phyloP scores from a whole-genome alignment of 2,888 invertebrate genomes.

The Timandra comae region DNA sequence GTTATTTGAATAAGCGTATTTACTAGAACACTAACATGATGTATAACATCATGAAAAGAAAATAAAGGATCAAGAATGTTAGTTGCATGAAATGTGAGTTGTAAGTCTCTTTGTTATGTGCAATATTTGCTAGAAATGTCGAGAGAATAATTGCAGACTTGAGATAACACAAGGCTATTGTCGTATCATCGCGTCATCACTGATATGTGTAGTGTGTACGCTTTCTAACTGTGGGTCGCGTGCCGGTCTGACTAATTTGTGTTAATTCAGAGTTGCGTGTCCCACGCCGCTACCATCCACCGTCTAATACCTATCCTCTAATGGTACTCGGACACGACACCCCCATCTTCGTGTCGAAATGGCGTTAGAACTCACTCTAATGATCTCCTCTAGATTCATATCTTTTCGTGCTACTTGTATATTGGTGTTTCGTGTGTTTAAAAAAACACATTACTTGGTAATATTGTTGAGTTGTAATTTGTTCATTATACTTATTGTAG shows the following conservation, averaged over 20 bases:
- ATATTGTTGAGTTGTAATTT: too few relatives aligned
- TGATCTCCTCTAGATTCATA: constrained; percentile 18
- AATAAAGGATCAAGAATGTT: too few relatives aligned
- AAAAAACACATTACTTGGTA: too few relatives aligned
- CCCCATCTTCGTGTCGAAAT: constrained; percentile 19
- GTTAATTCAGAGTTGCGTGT: constrained; percentile 40
- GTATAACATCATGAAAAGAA: too few relatives aligned
- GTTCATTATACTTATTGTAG: too few relatives aligned
- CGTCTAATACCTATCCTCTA: constrained; percentile 19
- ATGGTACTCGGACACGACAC: constrained; percentile 25
- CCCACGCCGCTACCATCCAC: constrained; percentile 18
- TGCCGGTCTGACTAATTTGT: constrained; percentile 42
- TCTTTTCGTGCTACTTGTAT: constrained; percentile 6
- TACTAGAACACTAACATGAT: too few relatives aligned
- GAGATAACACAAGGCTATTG: neutral
- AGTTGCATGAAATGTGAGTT: too few relatives aligned
- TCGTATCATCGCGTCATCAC: constrained; percentile 13
- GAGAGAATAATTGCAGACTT: too few relatives aligned
- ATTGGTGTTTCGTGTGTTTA: too few relatives aligned
- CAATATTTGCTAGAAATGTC: too few relatives aligned
- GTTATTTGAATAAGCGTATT: too few relatives aligned
- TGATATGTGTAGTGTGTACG: constrained; percentile 32
- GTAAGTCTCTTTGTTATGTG: too few relatives aligned
- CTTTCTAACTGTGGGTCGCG: constrained; percentile 50
- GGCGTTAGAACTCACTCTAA: constrained; percentile 12